Conservation (phyloP, 2,797 vertebrate genomes). For the Propithecus perrieri region DNA sequence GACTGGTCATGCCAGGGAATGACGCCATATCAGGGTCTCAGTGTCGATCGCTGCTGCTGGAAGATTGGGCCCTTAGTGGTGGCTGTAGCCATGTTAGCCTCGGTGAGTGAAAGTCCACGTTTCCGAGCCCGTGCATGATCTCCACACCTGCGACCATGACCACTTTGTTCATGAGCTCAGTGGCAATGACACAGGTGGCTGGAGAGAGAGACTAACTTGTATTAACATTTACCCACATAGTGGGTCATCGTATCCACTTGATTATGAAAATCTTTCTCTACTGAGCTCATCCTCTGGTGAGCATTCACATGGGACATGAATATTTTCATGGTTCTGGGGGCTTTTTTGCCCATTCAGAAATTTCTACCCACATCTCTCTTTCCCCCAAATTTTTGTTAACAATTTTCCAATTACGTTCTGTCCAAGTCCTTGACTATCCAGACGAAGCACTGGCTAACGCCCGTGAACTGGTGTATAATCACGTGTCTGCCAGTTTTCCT, state of each 20-base stretch:
- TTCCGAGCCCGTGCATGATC: neutral
- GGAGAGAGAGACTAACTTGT: neutral
- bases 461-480: neutral
- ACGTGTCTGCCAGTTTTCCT: neutral
- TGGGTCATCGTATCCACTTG: neutral
- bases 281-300: neutral
- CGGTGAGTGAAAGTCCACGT: neutral
- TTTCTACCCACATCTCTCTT: neutral
- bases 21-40: too few species aligned
- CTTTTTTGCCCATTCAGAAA: neutral
- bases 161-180: neutral
- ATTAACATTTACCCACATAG: neutral
- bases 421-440: neutral
- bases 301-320: neutral
- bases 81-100: neutral
- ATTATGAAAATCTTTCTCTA: neutral
- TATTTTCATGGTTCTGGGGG: neutral
- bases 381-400: neutral
- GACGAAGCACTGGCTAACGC: neutral
- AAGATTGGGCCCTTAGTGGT: neutral
- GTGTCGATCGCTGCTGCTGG: too few species aligned
- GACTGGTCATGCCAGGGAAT: too few species aligned
- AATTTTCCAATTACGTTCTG: neutral
- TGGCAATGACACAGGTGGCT: neutral
- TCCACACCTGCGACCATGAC: neutral